Conservation (phyloP, 2,797 vertebrate species). For the Lates japonicus region DNA sequence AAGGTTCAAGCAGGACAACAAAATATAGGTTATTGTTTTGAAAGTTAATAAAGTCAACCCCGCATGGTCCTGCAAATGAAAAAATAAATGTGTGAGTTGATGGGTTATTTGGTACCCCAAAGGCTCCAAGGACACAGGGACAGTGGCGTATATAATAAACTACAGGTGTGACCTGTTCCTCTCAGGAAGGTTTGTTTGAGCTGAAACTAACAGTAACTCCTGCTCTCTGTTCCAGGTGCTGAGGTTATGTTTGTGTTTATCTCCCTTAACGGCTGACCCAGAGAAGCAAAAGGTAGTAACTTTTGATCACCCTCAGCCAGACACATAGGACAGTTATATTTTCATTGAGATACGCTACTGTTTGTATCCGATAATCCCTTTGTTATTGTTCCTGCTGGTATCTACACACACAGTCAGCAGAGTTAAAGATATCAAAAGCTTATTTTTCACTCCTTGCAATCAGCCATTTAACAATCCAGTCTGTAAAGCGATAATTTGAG, state of each 20-base stretch:
- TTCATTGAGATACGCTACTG: not conserved
- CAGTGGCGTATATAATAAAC: conserved; percentile 35
- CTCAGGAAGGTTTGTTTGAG: conserved; percentile 21
- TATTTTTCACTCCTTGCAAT: not conserved
- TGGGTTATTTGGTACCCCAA: conserved; percentile 10
- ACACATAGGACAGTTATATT: not conserved
- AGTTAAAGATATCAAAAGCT: conserved; percentile 7
- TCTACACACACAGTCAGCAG: not conserved
- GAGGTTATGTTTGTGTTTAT: conserved; percentile 26
- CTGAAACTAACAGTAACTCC: conserved; percentile 14
- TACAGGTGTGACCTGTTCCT: conserved; percentile 34
- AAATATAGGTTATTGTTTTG: conserved; percentile 18
- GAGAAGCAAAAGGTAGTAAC: conserved; percentile 23
- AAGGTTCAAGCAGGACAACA: conserved; percentile 10
- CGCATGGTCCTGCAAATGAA: conserved; percentile 3
- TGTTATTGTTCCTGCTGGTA: not conserved
- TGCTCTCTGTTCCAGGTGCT: conserved; percentile 19
- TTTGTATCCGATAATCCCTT: not conserved
- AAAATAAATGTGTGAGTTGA: not conserved
- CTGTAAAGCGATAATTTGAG: not conserved
- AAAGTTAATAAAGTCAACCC: conserved; percentile 9
- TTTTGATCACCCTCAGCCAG: not conserved
- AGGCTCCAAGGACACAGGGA: conserved; percentile 30
- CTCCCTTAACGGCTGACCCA: conserved; percentile 18
- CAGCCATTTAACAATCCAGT: not conserved